Evolutionary conservation across 2,888 invertebrate species (phyloP), one percentile per base, ranked within the genome.

Genomic region (Hymenopus coronatus): DNA sequence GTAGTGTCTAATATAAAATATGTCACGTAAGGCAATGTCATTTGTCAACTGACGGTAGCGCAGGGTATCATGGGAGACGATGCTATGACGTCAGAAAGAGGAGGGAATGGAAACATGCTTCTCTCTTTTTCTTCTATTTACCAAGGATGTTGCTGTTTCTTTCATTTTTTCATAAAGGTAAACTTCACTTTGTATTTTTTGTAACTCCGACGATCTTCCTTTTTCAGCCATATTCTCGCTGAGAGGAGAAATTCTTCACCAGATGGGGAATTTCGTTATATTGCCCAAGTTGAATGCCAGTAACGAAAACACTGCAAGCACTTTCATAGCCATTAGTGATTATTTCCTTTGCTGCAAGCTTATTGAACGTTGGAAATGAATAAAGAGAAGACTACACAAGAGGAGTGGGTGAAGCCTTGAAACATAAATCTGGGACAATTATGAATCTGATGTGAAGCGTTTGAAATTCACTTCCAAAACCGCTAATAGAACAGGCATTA

Each of bases 1-100:
- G 54, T 70, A 70, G 54, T 27, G 20, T 85, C 85, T 40, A 46
- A 85, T 85, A 85, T 85, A 70, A 85, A 70, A 85, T 84, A 84
- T 28, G 85, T 85, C 85, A 54, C 28, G 28, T 85, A 54, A 28
- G 54, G 70, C 28, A 40, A 85, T 85, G 85, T 85, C 85, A 70
- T 85, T 85, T 85, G 70, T 85, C 85, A 85, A 70, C 85, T 28
- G 15, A 25, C 46, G 15, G 20, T 46, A 70, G 54, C 54, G 54
- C 54, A 70, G 54, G 33, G 30, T n/a, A 30, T 85, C 33, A 85
- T 40, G 30, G 85, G 40, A 85, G 40, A 85, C 40, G 85, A 85
- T 33, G 85, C 20, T 33, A 27, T 85, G 85, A 85, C 85, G 85
- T 85, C 85, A 85, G 25, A n/a, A 85, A 14, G 40, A 25, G 54